Conservation (phyloP, 2,113 vertebrate genomes). For the Neogale vison region DNA sequence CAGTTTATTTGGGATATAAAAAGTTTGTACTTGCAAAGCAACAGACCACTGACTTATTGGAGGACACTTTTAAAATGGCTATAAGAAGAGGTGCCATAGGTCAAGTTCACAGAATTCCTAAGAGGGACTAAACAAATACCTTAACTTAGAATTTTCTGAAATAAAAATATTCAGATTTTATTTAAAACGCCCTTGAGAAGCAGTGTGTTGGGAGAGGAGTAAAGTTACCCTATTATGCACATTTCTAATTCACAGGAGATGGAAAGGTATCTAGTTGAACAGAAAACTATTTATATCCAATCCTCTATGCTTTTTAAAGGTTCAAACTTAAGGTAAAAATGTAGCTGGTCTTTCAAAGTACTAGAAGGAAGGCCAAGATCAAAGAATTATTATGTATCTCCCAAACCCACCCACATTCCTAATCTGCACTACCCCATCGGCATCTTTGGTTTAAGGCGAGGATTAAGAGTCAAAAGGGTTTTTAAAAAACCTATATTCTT, state of each 20-base stretch:
- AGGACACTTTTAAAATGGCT: constrained; percentile 60
- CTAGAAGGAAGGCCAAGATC: constrained; percentile 49
- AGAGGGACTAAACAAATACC: constrained; percentile 48
- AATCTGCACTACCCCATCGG: neutral
- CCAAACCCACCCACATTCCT: constrained; percentile 20
- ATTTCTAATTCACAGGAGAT: constrained; percentile 50
- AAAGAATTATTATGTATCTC: constrained; percentile 31
- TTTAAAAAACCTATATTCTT: neutral
- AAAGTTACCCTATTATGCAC: constrained; percentile 46
- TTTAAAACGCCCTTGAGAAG: constrained; percentile 47
- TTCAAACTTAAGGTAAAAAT: constrained; percentile 50
- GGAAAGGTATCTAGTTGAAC: constrained; percentile 33
- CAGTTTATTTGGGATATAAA: neutral
- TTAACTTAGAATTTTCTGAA: constrained; percentile 40
- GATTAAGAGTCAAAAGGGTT: constrained; percentile 23
- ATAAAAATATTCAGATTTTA: constrained; percentile 22
- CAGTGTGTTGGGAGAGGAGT: constrained; percentile 32
- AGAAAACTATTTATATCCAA: constrained; percentile 54
- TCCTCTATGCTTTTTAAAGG: neutral
- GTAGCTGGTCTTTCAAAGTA: constrained; percentile 45
- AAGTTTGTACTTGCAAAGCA: constrained; percentile 43
- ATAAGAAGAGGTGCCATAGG: constrained; percentile 9
- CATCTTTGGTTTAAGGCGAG: constrained; percentile 28
- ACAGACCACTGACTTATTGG: constrained; percentile 26
- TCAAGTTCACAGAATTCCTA: constrained; percentile 56